Evolutionary conservation across 1,140 invertebrate genomes (phyloP), one percentile per base, ranked within the genome.

Genomic region (Aphidius gifuensis): DNA sequence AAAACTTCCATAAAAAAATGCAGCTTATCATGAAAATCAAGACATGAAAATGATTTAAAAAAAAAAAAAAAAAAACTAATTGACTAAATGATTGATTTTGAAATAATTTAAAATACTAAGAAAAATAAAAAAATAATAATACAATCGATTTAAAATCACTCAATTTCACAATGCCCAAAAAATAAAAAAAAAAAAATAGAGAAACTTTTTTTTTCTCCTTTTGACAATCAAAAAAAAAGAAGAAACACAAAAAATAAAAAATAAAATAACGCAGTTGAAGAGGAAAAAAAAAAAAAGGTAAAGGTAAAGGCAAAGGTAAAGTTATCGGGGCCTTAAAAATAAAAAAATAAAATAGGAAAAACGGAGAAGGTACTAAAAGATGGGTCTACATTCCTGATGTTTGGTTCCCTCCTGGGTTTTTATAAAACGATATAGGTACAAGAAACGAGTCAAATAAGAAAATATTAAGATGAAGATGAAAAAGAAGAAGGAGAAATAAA

Each of bases 261-360:
- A 69, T 67, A 69, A 67, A 66, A 63, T 68, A 65, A 64, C 66
- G 66, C 66, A 64, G 67, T 69, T 67, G 64, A 65, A 66, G 68
- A 50, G 9, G 43, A 57, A 58, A 64, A 65, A 63, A 60, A 54
- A 49, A 55, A 55, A 48, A 60, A 51, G 55, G 66, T 60, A 65
- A 45, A 45, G 44, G 38, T 11, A 3, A 40, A 11, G 32, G 32
- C 23, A 32, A 61, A 32, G 23, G 47, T 58, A 57, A 58, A 49
- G 48, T 47, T 16, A 16, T 16, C 16, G 16, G 16, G 50, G 48
- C 21, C 42, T 64, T 58, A 63, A 42, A 61, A 48, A 40, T 11
- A 32, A 45, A 40, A 51, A 47, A 54, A 55, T 8, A 60, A 46
- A 39, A 50, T 62, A 39, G 51, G 49, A 51, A 50, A 60, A 59